These are phyloP conservation scores for Peromyscus californicus DNA, from an alignment of 2,113 vertebrate genomes.

Conservation along the genomic window DNA sequence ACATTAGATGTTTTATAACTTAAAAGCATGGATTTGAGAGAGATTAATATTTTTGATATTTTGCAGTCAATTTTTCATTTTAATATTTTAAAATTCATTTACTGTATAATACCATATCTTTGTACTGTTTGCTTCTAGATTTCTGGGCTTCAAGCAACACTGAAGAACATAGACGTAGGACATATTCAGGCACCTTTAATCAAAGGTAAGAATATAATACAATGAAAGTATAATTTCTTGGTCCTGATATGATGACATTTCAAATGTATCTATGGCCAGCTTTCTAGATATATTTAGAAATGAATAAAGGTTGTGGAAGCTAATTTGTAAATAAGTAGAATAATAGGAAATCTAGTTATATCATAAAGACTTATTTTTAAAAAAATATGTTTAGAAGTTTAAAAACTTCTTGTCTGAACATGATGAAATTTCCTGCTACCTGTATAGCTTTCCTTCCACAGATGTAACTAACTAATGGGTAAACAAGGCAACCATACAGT, in stretches of 20 bases:
- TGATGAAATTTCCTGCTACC: not conserved
- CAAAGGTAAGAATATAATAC: slow-evolving; percentile 85
- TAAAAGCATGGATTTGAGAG: not conserved
- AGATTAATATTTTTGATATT: slow-evolving; percentile 37
- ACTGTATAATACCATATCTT: not conserved
- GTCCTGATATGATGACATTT: slow-evolving; percentile 25
- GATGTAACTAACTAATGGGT: not conserved
- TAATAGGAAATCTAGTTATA: not conserved
- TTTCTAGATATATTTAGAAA: slow-evolving; percentile 39
- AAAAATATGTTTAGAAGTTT: not conserved
- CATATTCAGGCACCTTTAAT: slow-evolving; percentile 49
- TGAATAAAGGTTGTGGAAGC: not conserved
- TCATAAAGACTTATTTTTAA: slow-evolving; percentile 7
- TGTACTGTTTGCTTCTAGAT: slow-evolving; percentile 77
- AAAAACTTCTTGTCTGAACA: not conserved
- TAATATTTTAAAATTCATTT: slow-evolving; percentile 14
- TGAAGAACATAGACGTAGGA: slow-evolving; percentile 73
- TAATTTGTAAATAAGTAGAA: slow-evolving; percentile 48
- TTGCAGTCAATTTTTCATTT: slow-evolving; percentile 18
- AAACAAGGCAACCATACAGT: not conserved
- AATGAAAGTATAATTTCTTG: not conserved
- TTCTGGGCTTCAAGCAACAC: slow-evolving; percentile 80
- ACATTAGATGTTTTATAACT: slow-evolving; percentile 13
- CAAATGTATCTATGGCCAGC: not conserved
- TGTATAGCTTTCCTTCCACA: not conserved